Percentiles rank a stretch among this genome's conserved stretches.
These are phyloP conservation scores for Empis stercorea DNA, from an alignment of 2,888 invertebrate genomes.

Conservation along the genomic window DNA sequence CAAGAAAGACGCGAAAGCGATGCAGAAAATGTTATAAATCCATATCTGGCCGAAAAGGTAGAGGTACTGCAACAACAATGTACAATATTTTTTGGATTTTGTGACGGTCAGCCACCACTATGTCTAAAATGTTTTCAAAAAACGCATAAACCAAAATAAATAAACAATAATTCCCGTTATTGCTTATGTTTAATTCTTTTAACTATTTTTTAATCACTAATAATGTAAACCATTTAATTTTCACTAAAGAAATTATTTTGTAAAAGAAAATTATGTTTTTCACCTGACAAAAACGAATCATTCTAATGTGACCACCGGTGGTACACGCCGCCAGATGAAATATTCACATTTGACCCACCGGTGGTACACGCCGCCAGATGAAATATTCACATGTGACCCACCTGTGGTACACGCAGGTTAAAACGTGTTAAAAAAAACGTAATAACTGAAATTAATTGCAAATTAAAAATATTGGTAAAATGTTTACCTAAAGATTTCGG, in stretches of 20 bases:
- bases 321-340: neutral
- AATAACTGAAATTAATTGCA: too few species aligned
- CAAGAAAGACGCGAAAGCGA: conserved; percentile 2
- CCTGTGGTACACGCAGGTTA: neutral
- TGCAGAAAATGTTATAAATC: conserved; percentile 3
- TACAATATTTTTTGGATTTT: neutral
- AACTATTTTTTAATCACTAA: too few species aligned
- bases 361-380: neutral
- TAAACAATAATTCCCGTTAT: neutral
- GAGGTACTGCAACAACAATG: neutral
- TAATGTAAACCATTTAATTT: neutral
- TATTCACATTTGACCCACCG: conserved; percentile 1
- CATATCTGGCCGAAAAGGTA: conserved; percentile 1
- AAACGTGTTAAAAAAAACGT: too few species aligned
- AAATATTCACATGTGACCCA: neutral
- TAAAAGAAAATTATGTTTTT: neutral
- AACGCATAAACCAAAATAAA: neutral
- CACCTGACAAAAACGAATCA: neutral
- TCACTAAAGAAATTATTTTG: neutral
- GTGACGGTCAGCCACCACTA: neutral
- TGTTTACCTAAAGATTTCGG: too few species aligned
- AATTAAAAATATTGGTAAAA: too few species aligned
- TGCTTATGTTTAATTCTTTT: too few species aligned
- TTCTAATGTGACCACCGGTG: conserved; percentile 1
- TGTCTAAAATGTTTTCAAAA: conserved; percentile 1